Base-by-base conservation (phyloP, 2,888 invertebrate species). In the Zele albiditarsus region DNA sequence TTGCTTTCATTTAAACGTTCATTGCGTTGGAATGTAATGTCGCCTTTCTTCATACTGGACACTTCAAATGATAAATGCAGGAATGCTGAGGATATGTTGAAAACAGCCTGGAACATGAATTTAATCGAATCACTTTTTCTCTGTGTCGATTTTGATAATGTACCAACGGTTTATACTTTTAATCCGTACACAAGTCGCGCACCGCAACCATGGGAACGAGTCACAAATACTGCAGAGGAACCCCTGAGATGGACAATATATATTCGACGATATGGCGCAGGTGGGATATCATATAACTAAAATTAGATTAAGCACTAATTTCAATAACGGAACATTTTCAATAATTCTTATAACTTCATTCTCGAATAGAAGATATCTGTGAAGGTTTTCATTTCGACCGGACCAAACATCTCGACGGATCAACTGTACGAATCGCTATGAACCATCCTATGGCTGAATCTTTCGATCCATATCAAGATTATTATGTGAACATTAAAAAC, bases 111-210 rank as follows among this genome's bases (percentile, higher is more conserved):
- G 71, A 31, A 63, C 16, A 27, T 71, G 20, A 49, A 71, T 46
- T 27, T 62, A 4, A 10, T 71, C 1, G 62, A 16, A 14, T n/a
- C 12, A 16, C 20, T 62, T 12, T 62, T 71, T 10, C 8, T 71
- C 0, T 71, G 71, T 27, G 1, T 27, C n/a, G 42, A 71, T 27
- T 70, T n/a, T 10, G 2, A 38, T 5, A 0, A 42, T 5, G 3
- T 33, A 6, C 38, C 42, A 23, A 38, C 27, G 16, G 3, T 70
- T 10, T 70, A 38, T 2, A 70, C 38, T 16, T 70, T 33, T 27
- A 70, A 70, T n/a, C 70, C 70, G 2, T 70, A 38, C n/a, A 38
- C 70, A n/a, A 70, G 25, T 14, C 33, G 42, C 12, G 70, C 70
- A 38, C 70, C 70, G 0, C 10, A 38, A 25, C 27, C 33, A 20